Evolutionary conservation across 1,140 invertebrate genomes (phyloP).

Genomic region (Bombus consobrinus): DNA sequence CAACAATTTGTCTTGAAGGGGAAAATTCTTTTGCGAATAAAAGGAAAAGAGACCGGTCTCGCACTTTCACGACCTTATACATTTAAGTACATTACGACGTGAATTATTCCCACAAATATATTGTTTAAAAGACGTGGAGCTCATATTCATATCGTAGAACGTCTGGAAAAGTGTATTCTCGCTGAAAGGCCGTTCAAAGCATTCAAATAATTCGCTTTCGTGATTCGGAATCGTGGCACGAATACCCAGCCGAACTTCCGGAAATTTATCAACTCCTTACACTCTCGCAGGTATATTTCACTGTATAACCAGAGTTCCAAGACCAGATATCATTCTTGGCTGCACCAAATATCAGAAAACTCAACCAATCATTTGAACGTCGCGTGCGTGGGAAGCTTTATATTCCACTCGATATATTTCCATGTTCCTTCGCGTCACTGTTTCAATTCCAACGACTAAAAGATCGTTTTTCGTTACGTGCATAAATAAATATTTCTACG

Average conservation of each 20-base stretch:
- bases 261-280: constrained; percentile 22
- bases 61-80: background rate
- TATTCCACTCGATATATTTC: background rate
- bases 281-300: background rate
- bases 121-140: background rate
- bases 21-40: background rate
- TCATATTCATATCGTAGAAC: background rate
- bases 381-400: background rate
- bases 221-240: constrained; percentile 10
- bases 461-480: background rate
- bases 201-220: constrained; percentile 15
- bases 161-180: background rate
- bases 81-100: background rate
- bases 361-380: constrained; percentile 7
- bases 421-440: background rate
- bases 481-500: background rate
- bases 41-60: too few species aligned
- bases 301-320: background rate
- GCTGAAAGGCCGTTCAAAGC: background rate
- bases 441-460: background rate
- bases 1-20: background rate
- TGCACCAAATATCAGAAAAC: background rate
- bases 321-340: constrained; percentile 20
- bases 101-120: background rate
- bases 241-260: background rate